Evolutionary conservation across 2,888 invertebrate species (phyloP).

Genomic region (Rhagium mordax): DNA sequence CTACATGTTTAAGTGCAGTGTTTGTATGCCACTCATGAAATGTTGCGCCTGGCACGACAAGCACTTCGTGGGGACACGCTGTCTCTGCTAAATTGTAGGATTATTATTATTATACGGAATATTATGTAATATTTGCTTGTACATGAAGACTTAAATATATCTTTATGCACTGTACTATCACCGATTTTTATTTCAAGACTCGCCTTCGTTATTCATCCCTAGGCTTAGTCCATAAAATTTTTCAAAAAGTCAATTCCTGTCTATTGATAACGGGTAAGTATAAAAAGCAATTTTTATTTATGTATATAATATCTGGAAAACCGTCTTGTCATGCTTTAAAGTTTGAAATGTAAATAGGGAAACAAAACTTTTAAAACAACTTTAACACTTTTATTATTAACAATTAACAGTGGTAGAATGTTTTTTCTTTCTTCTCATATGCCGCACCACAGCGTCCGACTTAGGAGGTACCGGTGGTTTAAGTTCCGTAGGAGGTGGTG

Average conservation of each 20-base stretch:
- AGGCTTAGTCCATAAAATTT: too few species aligned
- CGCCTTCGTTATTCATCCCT: too few species aligned
- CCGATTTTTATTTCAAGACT: constrained; percentile 28
- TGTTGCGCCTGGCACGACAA: constrained; percentile 59
- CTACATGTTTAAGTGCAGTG: constrained; percentile 64
- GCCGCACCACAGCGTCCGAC: constrained; percentile 1
- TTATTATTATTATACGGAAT: constrained; percentile 71
- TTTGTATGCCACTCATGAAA: constrained; percentile 62
- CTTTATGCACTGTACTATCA: constrained; percentile 80
- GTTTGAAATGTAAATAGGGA: too few species aligned
- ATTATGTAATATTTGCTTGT: constrained; percentile 82
- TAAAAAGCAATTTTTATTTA: too few species aligned
- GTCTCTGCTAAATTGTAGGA: constrained; percentile 68
- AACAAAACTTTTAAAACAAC: too few species aligned
- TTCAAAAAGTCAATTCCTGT: too few species aligned
- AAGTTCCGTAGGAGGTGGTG: constrained; percentile 51
- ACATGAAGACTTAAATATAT: constrained; percentile 85
- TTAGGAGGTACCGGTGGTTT: constrained; percentile 55
- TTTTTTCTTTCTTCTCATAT: constrained; percentile 9
- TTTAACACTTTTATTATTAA: too few species aligned
- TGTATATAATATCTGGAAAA: too few species aligned
- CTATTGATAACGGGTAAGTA: too few species aligned
- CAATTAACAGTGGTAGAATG: too few species aligned
- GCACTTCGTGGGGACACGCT: constrained; percentile 62
- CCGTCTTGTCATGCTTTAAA: too few species aligned